Evolutionary conservation across 2,888 invertebrate genomes (phyloP), one percentile per base, ranked within the genome.

Genomic region (Platypus cylindrus): DNA sequence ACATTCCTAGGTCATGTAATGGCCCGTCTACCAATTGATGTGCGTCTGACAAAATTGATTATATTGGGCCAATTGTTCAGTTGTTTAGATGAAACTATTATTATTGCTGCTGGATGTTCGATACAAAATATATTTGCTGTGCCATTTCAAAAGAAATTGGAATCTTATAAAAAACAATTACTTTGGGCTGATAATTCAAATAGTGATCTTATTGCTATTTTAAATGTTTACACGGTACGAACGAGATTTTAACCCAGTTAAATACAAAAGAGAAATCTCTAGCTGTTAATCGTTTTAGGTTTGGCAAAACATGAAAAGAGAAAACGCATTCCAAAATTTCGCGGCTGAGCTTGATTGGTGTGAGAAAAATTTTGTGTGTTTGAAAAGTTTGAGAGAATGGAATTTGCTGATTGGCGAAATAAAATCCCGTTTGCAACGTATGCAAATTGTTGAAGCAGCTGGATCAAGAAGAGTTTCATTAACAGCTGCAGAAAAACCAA

Each of bases 21-120:
- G 78, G 77, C 85, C 0, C 63, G 64, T 24, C 60, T 95, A 25
- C 95, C 95, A 0, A 54, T 95, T 1, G 84, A 91, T 56, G 78
- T 90, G 17, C 73, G 72, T 36, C 60, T 89, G 3, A 72, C 84
- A 7, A 90, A 91, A 52, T 64, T 95, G 8, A 82, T 95, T 37
- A 66, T 89, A 38, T 63, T 94, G 3, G 94, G 94, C 0, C 76
- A 89, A 52, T 73, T 85, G 32, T 93, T 82, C 52, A 86, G 85
- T 34, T 73, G 85, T 25, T 60, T 94, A 5, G 78, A 84, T 7
- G 93, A 94, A 42, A 67, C 80, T 12, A 70, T 93, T 34, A 78
- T 90, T 34, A 93, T 95, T 62, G 87, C 83, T 44, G 84, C 87
- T 33, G 80, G 84, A 0, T 70, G 90, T 66, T 77, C 83, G 1